Conservation (phyloP, 2,888 invertebrate genomes). For the Agriopis leucophaearia region DNA sequence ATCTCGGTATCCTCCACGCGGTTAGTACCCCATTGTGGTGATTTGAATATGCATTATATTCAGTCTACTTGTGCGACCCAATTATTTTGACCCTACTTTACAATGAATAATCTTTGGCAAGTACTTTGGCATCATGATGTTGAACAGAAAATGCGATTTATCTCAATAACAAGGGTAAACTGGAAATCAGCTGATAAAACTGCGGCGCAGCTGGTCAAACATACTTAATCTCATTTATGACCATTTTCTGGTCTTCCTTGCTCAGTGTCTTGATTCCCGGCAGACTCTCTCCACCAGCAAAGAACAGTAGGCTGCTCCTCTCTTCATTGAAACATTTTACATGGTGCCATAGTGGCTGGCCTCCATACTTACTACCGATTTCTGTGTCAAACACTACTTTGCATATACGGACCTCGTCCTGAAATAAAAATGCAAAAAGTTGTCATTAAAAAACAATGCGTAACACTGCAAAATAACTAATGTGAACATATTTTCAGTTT, state of each 20-base stretch:
- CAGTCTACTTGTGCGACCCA: no score
- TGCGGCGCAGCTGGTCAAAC: conserved; percentile 52
- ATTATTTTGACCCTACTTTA: no score
- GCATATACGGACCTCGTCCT: conserved; percentile 91
- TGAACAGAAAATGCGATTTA: neutral
- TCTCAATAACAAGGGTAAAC: neutral
- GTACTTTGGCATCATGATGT: no score
- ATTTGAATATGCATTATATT: no score
- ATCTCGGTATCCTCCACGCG: no score
- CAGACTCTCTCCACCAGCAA: conserved; percentile 89
- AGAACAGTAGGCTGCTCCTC: conserved; percentile 90
- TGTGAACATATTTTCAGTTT: no score
- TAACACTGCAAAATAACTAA: neutral
- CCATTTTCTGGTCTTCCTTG: conserved; percentile 89
- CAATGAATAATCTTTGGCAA: neutral
- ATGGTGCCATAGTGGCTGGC: conserved; percentile 96
- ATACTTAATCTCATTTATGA: conserved; percentile 89
- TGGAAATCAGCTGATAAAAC: neutral
- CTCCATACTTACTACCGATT: conserved; percentile 92
- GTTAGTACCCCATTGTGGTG: no score
- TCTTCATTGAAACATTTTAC: conserved; percentile 94
- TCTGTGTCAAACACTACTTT: conserved; percentile 95
- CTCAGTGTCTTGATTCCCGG: conserved; percentile 91
- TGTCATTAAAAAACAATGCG: neutral
- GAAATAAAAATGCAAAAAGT: conserved; percentile 39